Evolutionary conservation across 2,113 vertebrate species (phyloP).

Genomic region (Paracanthobrama guichenoti): DNA sequence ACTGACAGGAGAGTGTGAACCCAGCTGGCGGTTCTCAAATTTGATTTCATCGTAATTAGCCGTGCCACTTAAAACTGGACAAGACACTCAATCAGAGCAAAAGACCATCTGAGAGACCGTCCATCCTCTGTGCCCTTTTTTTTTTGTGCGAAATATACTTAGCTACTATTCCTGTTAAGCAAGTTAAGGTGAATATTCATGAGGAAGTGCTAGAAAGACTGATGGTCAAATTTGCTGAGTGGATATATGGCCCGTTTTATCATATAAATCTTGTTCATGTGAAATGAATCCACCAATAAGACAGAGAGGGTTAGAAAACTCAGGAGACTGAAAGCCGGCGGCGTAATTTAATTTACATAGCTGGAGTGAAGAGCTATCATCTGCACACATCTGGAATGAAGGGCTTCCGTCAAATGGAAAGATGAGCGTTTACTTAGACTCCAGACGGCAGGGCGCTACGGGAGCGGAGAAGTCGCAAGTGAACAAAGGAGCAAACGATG

Average conservation of each 20-base stretch:
- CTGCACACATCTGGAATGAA: constrained; percentile 30
- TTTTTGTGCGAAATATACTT: neutral
- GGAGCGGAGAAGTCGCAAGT: neutral
- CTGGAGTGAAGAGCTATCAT: constrained; percentile 22
- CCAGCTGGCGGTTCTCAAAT: constrained; percentile 43
- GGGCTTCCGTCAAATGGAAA: constrained; percentile 20
- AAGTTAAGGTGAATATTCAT: constrained; percentile 42
- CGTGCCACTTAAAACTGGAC: constrained; percentile 16
- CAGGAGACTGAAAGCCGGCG: neutral
- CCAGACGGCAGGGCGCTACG: neutral
- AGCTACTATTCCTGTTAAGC: constrained; percentile 46
- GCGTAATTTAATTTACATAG: constrained; percentile 27
- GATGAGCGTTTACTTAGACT: constrained; percentile 18
- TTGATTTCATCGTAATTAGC: constrained; percentile 37
- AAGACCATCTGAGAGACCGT: neutral
- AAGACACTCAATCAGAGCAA: neutral
- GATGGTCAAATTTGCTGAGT: constrained; percentile 31
- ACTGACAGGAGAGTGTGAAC: constrained; percentile 41
- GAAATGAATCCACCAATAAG: neutral
- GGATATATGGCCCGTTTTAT: constrained; percentile 33
- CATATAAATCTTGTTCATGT: constrained; percentile 52
- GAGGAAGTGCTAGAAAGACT: constrained; percentile 26
- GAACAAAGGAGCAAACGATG: neutral
- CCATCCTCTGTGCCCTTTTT: neutral
- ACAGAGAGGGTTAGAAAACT: neutral